Conservation (phyloP, 30 jellyfish, hydroid and myxozoan species). For the Turritopsis dohrnii region DNA sequence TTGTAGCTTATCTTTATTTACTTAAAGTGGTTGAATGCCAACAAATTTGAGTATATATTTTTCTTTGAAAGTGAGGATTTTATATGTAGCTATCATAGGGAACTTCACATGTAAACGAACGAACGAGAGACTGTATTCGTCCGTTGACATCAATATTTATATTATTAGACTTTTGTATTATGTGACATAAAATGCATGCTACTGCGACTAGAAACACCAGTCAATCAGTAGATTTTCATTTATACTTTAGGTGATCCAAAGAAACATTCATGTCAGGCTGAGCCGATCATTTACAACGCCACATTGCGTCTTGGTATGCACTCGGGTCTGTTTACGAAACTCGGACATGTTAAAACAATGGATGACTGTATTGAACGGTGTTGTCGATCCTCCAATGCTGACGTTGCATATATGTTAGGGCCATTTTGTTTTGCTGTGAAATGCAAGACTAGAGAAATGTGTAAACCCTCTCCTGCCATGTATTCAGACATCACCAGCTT, state of each 20-base stretch:
- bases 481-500: conserved; percentile 67
- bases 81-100: too few species aligned
- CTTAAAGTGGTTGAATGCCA: background rate
- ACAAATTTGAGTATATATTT: background rate
- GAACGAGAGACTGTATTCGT: too few species aligned
- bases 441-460: conserved; percentile 81
- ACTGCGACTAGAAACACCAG: background rate
- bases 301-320: conserved; percentile 95
- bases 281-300: conserved; percentile 66
- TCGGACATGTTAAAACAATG: conserved; percentile 82
- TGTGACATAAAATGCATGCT: too few species aligned
- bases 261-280: conserved; percentile 85
- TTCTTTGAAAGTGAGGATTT: too few species aligned
- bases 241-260: conserved; percentile 45
- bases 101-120: too few species aligned
- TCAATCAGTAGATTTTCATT: background rate
- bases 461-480: conserved; percentile 88
- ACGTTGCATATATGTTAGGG: conserved; percentile 92
- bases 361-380: conserved; percentile 94
- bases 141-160: too few species aligned
- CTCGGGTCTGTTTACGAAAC: conserved; percentile 83
- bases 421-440: conserved; percentile 90
- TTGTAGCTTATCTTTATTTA: background rate
- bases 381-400: conserved; percentile 88
- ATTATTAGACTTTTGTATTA: too few species aligned